Conservation (phyloP, 2,113 vertebrate genomes). For the Eulacestoma nigropectus region DNA sequence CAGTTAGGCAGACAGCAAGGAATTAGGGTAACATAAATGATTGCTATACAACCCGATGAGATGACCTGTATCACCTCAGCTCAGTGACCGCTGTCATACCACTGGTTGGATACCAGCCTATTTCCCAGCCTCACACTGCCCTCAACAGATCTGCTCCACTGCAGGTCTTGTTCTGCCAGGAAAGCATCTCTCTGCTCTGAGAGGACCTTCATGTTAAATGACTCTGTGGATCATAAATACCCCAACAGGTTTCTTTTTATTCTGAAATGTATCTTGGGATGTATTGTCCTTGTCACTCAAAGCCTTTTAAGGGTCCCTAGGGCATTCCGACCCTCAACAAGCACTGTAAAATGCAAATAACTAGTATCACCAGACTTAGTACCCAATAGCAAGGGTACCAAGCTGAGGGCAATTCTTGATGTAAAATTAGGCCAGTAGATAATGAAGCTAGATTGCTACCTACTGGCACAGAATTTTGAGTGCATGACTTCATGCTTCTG, state of each 20-base stretch:
- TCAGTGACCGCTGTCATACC: neutral
- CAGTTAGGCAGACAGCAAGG: neutral
- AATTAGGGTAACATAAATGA: neutral
- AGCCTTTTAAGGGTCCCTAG: neutral
- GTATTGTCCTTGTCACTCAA: neutral
- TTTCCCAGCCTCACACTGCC: neutral
- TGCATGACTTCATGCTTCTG: neutral
- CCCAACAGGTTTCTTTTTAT: neutral
- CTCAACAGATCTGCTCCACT: neutral
- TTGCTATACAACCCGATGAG: accelerated
- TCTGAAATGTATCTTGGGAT: neutral
- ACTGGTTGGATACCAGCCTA: neutral
- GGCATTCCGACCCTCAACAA: neutral
- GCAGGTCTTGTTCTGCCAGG: neutral
- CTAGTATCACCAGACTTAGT: neutral
- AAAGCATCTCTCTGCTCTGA: neutral
- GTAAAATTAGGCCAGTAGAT: neutral
- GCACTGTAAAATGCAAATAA: neutral
- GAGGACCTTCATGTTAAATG: neutral
- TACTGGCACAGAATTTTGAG: neutral
- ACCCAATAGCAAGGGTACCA: neutral
- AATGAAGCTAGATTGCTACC: neutral
- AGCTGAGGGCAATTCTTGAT: neutral
- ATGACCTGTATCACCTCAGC: neutral
- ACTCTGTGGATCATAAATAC: neutral